These are phyloP conservation scores for Norana najaformis DNA, from an alignment of 2,888 invertebrate species.

Conservation along the genomic window DNA sequence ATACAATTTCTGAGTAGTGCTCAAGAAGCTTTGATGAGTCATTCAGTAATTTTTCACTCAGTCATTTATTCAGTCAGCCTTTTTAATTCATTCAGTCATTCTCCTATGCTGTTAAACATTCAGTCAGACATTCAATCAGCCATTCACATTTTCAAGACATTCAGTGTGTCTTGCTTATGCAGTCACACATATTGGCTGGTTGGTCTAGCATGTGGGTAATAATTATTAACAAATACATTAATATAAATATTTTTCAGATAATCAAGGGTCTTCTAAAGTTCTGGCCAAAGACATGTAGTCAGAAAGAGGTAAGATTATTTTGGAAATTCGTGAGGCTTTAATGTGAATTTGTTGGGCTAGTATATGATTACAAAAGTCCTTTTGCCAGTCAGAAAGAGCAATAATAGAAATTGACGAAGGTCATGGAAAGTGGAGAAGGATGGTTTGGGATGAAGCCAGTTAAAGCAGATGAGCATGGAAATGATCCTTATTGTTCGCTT, in stretches of 20 bases:
- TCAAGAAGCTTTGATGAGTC: not conserved
- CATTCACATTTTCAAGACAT: not conserved
- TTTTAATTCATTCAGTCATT: not conserved
- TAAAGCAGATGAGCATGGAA: not conserved
- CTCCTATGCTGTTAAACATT: not conserved
- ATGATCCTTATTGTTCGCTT: not conserved
- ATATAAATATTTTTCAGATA: slow-evolving; percentile 63
- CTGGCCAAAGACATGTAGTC: slow-evolving; percentile 98
- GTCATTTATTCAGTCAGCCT: not conserved
- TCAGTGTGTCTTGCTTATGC: not conserved
- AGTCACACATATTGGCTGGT: too few relatives aligned
- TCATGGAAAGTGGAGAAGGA: not conserved
- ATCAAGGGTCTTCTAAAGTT: slow-evolving; percentile 90
- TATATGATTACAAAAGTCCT: not conserved
- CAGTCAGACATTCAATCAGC: not conserved
- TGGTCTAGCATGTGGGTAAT: not conserved
- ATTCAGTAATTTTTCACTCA: not conserved
- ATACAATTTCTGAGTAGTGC: too few relatives aligned
- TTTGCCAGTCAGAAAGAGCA: not conserved
- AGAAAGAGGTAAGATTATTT: slow-evolving; percentile 77
- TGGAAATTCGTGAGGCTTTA: not conserved
- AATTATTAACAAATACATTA: not conserved
- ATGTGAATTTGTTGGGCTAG: not conserved
- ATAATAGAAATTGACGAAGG: not conserved
- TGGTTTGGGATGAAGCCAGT: too few relatives aligned